Evolutionary conservation across 2,113 vertebrate species (phyloP).

Genomic region (Maccullochella peelii): DNA sequence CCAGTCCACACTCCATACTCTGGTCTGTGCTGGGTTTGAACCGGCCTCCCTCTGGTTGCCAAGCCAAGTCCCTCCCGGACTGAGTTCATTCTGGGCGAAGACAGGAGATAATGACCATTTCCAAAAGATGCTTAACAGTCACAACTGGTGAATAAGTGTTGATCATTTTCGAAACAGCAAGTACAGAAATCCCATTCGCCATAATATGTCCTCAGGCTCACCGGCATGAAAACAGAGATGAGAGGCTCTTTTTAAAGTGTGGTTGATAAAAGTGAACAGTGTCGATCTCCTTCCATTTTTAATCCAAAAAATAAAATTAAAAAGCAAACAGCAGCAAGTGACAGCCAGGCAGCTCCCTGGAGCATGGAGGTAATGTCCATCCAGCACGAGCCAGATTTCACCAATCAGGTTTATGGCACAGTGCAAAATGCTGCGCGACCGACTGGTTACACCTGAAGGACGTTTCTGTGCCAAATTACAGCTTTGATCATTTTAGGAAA

Average conservation of each 20-base stretch:
- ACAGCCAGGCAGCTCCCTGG: background rate
- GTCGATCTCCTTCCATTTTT: slow-evolving; percentile 16
- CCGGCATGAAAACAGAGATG: slow-evolving; percentile 1
- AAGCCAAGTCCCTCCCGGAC: too few relatives aligned
- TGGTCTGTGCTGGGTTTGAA: background rate
- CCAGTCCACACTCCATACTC: background rate
- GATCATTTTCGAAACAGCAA: slow-evolving; percentile 40
- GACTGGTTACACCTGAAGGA: slow-evolving; percentile 5
- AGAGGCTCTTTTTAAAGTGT: slow-evolving; percentile 28
- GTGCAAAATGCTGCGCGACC: background rate
- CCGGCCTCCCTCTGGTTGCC: background rate
- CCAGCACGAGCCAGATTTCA: slow-evolving; percentile 8
- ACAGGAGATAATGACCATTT: slow-evolving; percentile 3
- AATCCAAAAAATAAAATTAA: slow-evolving; percentile 18
- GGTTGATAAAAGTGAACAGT: slow-evolving; percentile 8
- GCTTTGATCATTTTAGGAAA: slow-evolving; percentile 27
- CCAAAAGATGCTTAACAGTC: slow-evolving; percentile 17
- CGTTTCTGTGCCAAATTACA: slow-evolving; percentile 22
- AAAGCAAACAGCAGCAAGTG: background rate
- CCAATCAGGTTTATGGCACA: slow-evolving; percentile 9
- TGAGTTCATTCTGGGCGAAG: background rate
- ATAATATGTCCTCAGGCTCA: slow-evolving; percentile 14
- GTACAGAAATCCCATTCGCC: slow-evolving; percentile 51
- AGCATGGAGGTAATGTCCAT: slow-evolving; percentile 3
- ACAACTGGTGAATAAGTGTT: slow-evolving; percentile 23